Evolutionary conservation across 2,888 invertebrate species (phyloP), one percentile per base, ranked within the genome.

Genomic region (Choristoneura rosaceana): DNA sequence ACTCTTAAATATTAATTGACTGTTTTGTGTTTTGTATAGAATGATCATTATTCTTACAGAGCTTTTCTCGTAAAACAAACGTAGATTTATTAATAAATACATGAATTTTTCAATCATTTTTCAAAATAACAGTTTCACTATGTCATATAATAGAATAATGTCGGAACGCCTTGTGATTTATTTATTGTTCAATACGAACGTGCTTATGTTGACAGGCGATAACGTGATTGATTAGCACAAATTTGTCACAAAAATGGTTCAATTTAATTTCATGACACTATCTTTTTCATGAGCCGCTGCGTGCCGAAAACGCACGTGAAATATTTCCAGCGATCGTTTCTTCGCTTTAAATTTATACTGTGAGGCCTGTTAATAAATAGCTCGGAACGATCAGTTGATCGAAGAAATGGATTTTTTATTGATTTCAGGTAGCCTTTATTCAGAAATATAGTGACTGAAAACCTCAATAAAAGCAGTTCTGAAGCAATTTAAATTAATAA

Each of bases 231-330:
- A 71, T 67, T 9, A 62, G 34, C 17, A 38, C 45, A 45, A 71
- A 67, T 55, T 45, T 62, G 66, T 67, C 60, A 71, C 34, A 17
- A 71, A 67, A 55, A 62, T 67, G 52, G 14, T 17, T n/a, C 71
- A 67, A 71, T 71, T 71, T 71, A 71, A 62, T 71, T 71, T 71
- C 66, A 62, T 62, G 71, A 67, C 71, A 71, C 67, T 71, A 71
- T 66, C 62, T 61, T 71, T 67, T 67, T 25, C 66, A 55, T 55
- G 43, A n/a, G 17, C 66, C 61, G 58, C 58, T 25, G 71, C 65
- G 65, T 70, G 65, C 61, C 66, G 61, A 66, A 60, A 60, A 47
- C 66, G 61, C 66, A 66, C 43, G 47, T 62, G 61, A 67, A 71
- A 71, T 34, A 71, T 71, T 33, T 43, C 61, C 64, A 3, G 52